These are phyloP conservation scores for Bovichtus variegatus DNA, from an alignment of 2,797 vertebrate species.

Conservation along the genomic window DNA sequence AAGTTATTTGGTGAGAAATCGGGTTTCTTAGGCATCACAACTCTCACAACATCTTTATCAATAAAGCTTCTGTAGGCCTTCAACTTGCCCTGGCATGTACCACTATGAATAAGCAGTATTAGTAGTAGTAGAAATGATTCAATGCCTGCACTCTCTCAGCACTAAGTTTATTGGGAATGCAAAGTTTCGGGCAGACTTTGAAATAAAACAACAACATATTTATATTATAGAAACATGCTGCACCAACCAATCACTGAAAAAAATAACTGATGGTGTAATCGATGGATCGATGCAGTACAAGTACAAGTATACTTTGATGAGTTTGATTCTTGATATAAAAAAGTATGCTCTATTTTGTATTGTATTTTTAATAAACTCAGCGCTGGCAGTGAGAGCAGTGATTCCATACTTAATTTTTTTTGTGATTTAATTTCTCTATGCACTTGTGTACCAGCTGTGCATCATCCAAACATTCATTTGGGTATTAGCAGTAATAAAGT, in stretches of 20 bases:
- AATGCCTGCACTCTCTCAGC: neutral
- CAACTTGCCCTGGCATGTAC: neutral
- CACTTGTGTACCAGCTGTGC: neutral
- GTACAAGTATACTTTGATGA: neutral
- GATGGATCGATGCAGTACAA: neutral
- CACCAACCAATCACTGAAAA: neutral
- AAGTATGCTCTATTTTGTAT: too few relatives aligned
- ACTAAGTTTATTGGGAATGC: neutral
- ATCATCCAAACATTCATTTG: neutral
- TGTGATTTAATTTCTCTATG: neutral
- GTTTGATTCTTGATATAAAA: neutral
- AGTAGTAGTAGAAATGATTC: neutral
- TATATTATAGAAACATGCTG: neutral
- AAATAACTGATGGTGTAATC: too few relatives aligned
- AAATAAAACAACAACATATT: neutral
- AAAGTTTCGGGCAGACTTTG: neutral
- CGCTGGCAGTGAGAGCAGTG: neutral
- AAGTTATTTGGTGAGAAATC: slow-evolving; percentile 93
- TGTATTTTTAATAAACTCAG: neutral
- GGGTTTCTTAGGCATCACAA: neutral
- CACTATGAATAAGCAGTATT: neutral
- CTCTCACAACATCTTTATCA: neutral
- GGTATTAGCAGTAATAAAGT: neutral
- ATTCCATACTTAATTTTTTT: neutral
- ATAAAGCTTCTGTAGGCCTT: neutral